These are phyloP conservation scores for Rhineura floridana DNA, from an alignment of 2,113 vertebrate species.

Conservation along the genomic window DNA sequence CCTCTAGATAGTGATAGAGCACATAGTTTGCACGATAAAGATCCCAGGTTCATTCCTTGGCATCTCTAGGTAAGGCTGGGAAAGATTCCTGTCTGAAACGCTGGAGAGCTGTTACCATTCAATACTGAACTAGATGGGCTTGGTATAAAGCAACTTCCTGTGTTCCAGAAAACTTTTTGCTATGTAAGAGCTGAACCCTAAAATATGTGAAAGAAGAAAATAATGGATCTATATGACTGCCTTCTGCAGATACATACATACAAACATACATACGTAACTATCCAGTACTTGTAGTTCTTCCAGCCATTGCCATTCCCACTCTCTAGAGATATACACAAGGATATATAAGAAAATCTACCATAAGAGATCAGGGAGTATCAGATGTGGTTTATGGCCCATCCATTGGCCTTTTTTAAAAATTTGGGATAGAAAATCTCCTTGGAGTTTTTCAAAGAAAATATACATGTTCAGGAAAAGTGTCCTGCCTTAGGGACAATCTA, in stretches of 20 bases:
- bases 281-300: not conserved
- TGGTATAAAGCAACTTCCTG: not conserved
- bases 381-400: not conserved
- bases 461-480: not conserved
- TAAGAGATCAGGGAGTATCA: not conserved
- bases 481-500: not conserved
- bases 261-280: not conserved
- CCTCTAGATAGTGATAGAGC: too few relatives aligned
- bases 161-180: not conserved
- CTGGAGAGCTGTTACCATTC: too few relatives aligned
- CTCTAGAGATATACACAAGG: not conserved
- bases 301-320: not conserved
- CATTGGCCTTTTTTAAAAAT: not conserved
- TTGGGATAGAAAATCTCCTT: not conserved
- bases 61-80: too few relatives aligned
- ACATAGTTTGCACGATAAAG: too few relatives aligned
- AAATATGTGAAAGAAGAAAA: not conserved
- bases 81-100: too few relatives aligned
- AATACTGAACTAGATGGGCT: not conserved
- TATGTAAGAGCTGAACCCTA: not conserved
- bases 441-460: not conserved
- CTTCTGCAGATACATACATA: not conserved
- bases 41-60: not conserved
- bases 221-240: not conserved
- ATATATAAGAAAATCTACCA: not conserved